A percentile compares a stretch with the other conserved stretches of the same genome.
phyloP scores from a whole-genome alignment of 1,140 invertebrate genomes.

The Aphidius ervi region DNA sequence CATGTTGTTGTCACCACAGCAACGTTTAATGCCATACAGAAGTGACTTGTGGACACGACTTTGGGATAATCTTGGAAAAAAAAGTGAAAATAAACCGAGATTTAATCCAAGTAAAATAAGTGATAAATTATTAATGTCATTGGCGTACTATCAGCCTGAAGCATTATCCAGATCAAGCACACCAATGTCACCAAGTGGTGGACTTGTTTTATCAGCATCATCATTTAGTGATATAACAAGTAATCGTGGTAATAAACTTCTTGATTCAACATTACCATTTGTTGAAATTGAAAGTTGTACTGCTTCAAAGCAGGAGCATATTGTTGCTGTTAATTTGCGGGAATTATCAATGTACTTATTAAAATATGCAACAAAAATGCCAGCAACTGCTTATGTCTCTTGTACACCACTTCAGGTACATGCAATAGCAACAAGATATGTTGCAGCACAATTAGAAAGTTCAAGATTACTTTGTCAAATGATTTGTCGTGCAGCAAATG shows the following conservation, averaged over 20 bases:
- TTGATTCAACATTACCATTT: slow-evolving; percentile 62
- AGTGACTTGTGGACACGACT: slow-evolving; percentile 78
- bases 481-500: slow-evolving; percentile 63
- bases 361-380: slow-evolving; percentile 59
- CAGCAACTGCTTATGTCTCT: slow-evolving; percentile 43
- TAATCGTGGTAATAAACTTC: slow-evolving; percentile 41
- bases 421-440: slow-evolving; percentile 74
- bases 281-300: slow-evolving; percentile 79
- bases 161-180: slow-evolving; percentile 77
- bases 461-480: slow-evolving; percentile 72
- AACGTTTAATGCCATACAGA: slow-evolving; percentile 72
- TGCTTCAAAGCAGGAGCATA: slow-evolving; percentile 80
- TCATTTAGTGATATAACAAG: slow-evolving; percentile 20
- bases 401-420: slow-evolving; percentile 72
- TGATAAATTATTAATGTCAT: slow-evolving; percentile 70
- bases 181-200: slow-evolving; percentile 69
- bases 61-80: slow-evolving; percentile 65
- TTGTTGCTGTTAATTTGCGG: slow-evolving; percentile 79
- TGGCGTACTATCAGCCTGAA: slow-evolving; percentile 82
- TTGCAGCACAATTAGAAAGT: slow-evolving; percentile 72
- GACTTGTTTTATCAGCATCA: slow-evolving; percentile 26
- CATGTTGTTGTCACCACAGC: slow-evolving; percentile 76
- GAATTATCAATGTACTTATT: slow-evolving; percentile 78
- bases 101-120: slow-evolving; percentile 67
- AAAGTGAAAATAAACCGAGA: slow-evolving; percentile 57